Percentiles rank a stretch among this genome's conserved stretches.
phyloP scores from a whole-genome alignment of 1,140 invertebrate genomes.

The Drosophila willistoni region DNA sequence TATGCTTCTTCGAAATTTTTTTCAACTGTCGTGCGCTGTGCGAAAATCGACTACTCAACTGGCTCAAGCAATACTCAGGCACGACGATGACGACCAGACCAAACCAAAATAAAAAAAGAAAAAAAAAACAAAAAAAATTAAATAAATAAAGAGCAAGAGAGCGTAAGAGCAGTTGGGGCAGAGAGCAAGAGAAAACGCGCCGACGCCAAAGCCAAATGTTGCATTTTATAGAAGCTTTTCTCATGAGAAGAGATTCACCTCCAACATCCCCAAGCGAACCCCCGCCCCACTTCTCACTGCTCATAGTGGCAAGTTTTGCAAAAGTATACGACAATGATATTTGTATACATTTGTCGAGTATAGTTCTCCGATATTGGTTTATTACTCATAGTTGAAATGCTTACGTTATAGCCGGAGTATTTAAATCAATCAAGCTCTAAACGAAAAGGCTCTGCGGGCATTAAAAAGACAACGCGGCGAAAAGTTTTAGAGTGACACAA shows the following conservation, averaged over 20 bases:
- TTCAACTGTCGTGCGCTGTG: conserved; percentile 69
- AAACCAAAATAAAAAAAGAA: not conserved
- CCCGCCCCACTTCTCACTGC: not conserved
- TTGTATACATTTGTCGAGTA: not conserved
- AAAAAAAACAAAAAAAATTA: too few relatives aligned
- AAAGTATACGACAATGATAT: not conserved
- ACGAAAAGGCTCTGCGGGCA: conserved; percentile 39
- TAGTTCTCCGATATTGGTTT: conserved; percentile 34
- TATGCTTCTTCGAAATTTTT: conserved; percentile 65
- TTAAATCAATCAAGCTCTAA: conserved; percentile 37
- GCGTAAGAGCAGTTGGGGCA: conserved; percentile 5
- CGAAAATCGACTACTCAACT: conserved; percentile 71
- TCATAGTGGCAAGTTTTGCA: not conserved
- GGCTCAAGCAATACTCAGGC: conserved; percentile 31
- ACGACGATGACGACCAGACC: conserved; percentile 34
- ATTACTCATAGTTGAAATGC: conserved; percentile 56
- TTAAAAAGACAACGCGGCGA: conserved; percentile 1
- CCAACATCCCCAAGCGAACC: conserved; percentile 4
- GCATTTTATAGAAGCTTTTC: conserved; percentile 68
- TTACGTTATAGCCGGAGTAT: conserved; percentile 52
- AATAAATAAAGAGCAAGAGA: conserved; percentile 28
- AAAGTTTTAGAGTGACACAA: conserved; percentile 33
- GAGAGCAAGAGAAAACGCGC: conserved; percentile 40
- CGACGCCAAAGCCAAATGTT: conserved; percentile 57
- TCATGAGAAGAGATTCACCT: conserved; percentile 39